These are phyloP conservation scores for Limnothrissa miodon DNA, from an alignment of 2,113 vertebrate species.

Conservation along the genomic window DNA sequence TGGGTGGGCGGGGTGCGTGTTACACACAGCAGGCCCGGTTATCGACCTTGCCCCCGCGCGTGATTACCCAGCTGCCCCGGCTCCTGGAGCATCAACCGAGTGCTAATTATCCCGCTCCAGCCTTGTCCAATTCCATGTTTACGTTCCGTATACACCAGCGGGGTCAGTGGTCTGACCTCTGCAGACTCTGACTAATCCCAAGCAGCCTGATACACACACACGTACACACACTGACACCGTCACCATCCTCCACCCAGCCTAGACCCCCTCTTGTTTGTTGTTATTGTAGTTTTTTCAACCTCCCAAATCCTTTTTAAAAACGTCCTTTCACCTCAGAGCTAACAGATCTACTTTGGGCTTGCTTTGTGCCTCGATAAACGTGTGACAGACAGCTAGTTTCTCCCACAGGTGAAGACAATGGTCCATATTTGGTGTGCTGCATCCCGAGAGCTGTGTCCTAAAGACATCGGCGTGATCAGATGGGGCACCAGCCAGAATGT, in stretches of 20 bases:
- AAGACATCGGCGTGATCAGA: background rate
- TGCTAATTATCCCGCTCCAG: conserved; percentile 84
- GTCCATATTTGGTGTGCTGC: background rate
- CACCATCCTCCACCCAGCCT: background rate
- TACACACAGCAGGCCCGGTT: conserved; percentile 72
- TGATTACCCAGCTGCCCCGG: conserved; percentile 75
- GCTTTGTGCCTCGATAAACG: background rate
- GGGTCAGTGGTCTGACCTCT: conserved; percentile 77
- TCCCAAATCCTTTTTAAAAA: background rate
- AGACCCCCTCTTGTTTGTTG: conserved; percentile 42
- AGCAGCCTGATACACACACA: conserved; percentile 62
- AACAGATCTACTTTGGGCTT: background rate
- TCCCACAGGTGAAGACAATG: background rate
- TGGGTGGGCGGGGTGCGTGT: conserved; percentile 56
- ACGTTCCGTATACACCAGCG: conserved; percentile 79
- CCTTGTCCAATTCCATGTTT: conserved; percentile 76
- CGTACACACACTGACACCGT: conserved; percentile 64
- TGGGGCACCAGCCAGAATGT: background rate
- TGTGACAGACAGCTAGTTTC: background rate
- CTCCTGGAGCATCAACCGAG: conserved; percentile 75
- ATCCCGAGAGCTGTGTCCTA: background rate
- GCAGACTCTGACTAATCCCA: conserved; percentile 67
- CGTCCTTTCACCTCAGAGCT: background rate
- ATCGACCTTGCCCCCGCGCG: conserved; percentile 71
- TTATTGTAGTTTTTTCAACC: conserved; percentile 18